Conservation (phyloP, 2,113 vertebrate genomes). For the Arothron firmamentum region DNA sequence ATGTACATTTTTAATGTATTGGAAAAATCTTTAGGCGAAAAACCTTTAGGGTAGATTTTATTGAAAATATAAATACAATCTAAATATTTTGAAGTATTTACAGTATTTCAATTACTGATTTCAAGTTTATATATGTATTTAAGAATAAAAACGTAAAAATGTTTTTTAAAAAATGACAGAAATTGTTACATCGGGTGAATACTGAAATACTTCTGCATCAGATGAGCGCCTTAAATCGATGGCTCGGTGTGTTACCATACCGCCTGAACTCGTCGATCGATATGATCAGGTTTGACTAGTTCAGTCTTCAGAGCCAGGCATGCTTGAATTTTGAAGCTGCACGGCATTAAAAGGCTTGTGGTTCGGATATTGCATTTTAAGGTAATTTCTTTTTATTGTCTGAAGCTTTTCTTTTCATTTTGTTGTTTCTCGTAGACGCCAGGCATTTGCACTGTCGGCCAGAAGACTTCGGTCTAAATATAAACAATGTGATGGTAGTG, state of each 20-base stretch:
- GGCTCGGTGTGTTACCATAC: slow-evolving; percentile 40
- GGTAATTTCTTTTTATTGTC: not conserved
- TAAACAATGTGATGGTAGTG: not conserved
- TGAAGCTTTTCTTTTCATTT: not conserved
- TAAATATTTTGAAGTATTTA: too few relatives aligned
- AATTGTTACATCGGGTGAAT: not conserved
- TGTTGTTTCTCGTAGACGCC: not conserved
- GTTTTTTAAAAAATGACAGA: not conserved
- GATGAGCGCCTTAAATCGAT: slow-evolving; percentile 39
- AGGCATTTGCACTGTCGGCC: not conserved
- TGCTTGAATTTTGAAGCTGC: slow-evolving; percentile 36
- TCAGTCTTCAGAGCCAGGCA: slow-evolving; percentile 44
- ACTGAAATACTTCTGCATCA: not conserved
- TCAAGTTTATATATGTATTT: not conserved
- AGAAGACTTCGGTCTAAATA: not conserved
- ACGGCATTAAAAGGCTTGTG: slow-evolving; percentile 36
- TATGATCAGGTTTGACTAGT: slow-evolving; percentile 25
- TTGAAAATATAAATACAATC: too few relatives aligned
- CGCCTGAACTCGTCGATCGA: slow-evolving; percentile 41
- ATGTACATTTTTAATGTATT: too few relatives aligned
- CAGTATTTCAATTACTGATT: not conserved
- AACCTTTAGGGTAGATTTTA: too few relatives aligned
- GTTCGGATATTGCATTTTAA: slow-evolving; percentile 32
- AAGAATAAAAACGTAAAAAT: not conserved
- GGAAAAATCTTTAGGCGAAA: too few relatives aligned